Evolutionary conservation across 2,888 invertebrate species (phyloP), one percentile per base, ranked within the genome.

Genomic region (Deilephila porcellus): DNA sequence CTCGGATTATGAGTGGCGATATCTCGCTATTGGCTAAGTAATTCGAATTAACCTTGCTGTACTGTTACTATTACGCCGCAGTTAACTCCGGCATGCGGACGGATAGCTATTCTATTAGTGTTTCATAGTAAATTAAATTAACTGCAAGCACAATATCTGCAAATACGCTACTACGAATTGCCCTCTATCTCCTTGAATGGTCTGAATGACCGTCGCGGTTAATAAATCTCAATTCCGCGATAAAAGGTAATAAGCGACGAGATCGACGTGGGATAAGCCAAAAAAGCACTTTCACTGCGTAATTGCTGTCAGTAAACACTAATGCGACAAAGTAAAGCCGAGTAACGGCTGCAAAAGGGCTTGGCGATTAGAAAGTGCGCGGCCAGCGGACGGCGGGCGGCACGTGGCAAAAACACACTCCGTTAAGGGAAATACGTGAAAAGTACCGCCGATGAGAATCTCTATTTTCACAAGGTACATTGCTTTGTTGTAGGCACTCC

Each of bases 211-310:
- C n/a, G 25, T 45, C 45, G 67, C 45, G 67, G 67, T 45, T 67
- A 17, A 20, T 17, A 67, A 67, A 67, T 17, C 25, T 52, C 25
- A 67, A 67, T 52, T 25, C 52, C 25, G 4, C 25, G 67, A 25
- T 45, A 45, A 45, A 45, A 64, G 14, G 71, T 75, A 77, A 76
- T 78, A 70, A 74, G 75, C 78, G 76, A 81, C 78, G 75, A 85
- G 88, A 91, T 89, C 74, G 80, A 86, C 88, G 86, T 86, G 86
- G 84, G 88, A 88, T 90, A 86, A 85, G 79, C 56, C 74, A 25
- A 67, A 67, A 85, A 86, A 89, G 86, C 86, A 92, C 93, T 93
- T 92, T 93, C 92, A 86, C 92, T 88, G 82, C 82, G 86, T 89
- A 91, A 89, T 90, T 88, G 85, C 85, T 83, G 81, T 80, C 82